Conservation (phyloP, 2,888 invertebrate genomes). For the Drosophila sordidula region DNA sequence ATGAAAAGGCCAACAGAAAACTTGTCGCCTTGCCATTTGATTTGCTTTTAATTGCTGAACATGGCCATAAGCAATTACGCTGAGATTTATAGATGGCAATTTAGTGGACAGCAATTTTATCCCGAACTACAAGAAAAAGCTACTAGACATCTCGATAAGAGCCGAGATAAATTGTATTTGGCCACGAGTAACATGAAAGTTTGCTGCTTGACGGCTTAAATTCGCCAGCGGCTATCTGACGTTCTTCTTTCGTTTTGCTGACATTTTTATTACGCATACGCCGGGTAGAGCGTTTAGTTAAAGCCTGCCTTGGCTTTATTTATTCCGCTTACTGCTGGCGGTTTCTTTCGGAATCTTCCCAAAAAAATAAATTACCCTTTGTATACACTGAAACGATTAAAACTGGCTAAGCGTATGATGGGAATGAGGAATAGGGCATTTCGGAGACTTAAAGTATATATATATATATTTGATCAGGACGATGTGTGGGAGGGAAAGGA, state of each 20-base stretch:
- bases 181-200: constrained; percentile 10
- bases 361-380: no score
- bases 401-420: no score
- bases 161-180: constrained; percentile 16
- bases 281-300: neutral
- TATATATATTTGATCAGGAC: no score
- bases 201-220: neutral
- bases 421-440: no score
- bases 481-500: no score
- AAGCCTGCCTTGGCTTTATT: neutral
- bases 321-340: no score
- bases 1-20: constrained; percentile 14
- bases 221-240: neutral
- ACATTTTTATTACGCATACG: constrained; percentile 11
- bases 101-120: constrained; percentile 44
- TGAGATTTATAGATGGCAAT: constrained; percentile 62
- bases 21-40: constrained; percentile 56
- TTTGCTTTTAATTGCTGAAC: constrained; percentile 63
- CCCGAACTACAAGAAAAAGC: constrained; percentile 17
- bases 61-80: constrained; percentile 51
- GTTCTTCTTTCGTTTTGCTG: neutral
- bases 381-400: no score
- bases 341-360: neutral
- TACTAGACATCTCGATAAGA: constrained; percentile 10
- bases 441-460: no score